Evolutionary conservation across 1,140 invertebrate species (phyloP).

Genomic region (Neuroterus valhalla): DNA sequence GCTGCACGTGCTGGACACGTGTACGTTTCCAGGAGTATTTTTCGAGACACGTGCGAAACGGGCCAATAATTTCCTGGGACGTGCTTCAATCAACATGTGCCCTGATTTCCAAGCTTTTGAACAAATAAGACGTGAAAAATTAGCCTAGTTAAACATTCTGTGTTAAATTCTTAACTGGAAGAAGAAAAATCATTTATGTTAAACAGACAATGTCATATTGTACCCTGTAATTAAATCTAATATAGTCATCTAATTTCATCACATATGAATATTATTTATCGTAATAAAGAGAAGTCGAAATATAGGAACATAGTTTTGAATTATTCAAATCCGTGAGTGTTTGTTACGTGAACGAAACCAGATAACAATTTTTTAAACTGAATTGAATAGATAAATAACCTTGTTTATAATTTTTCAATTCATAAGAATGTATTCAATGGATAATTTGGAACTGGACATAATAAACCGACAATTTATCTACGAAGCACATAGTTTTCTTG

Average conservation of each 20-base stretch:
- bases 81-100: constrained; percentile 4
- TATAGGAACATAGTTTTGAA: too few species aligned
- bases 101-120: constrained; percentile 25
- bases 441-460: constrained; percentile 75
- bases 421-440: constrained; percentile 74
- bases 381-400: constrained; percentile 11
- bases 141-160: background rate
- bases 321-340: too few species aligned
- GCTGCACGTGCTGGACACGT: constrained; percentile 57
- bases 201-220: background rate
- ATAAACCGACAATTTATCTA: constrained; percentile 77
- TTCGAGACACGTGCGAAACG: constrained; percentile 48
- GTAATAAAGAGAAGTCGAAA: too few species aligned
- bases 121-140: background rate
- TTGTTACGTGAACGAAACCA: background rate
- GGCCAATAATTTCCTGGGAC: constrained; percentile 48
- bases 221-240: too few species aligned
- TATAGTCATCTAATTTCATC: too few species aligned
- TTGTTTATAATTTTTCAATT: background rate
- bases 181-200: background rate
- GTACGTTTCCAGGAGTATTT: constrained; percentile 61
- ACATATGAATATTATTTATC: too few species aligned
- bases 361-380: background rate
- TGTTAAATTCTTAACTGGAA: background rate
- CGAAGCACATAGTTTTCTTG: constrained; percentile 74